These are phyloP conservation scores for Anseranas semipalmata DNA, from an alignment of 2,113 vertebrate genomes.

Conservation along the genomic window DNA sequence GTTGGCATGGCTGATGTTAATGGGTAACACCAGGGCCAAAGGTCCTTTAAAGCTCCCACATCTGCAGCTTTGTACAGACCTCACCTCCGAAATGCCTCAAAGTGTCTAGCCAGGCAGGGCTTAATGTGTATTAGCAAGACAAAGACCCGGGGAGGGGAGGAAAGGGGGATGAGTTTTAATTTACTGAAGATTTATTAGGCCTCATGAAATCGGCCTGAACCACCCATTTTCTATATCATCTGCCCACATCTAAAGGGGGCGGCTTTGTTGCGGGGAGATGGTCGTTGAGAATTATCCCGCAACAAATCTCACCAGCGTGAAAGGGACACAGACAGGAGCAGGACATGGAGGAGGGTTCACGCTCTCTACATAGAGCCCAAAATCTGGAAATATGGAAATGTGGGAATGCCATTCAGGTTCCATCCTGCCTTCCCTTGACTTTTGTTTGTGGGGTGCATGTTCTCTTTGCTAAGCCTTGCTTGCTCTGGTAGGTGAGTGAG, in stretches of 20 bases:
- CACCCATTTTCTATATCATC: conserved; percentile 81
- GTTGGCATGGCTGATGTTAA: conserved; percentile 70
- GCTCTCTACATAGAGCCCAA: conserved; percentile 24
- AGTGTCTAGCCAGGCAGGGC: conserved; percentile 82
- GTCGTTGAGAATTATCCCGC: conserved; percentile 77
- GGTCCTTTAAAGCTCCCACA: conserved; percentile 78
- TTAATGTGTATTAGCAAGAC: conserved; percentile 86
- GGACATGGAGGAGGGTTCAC: conserved; percentile 18
- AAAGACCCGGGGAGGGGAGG: conserved; percentile 71
- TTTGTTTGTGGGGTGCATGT: neutral
- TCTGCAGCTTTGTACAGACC: conserved; percentile 81
- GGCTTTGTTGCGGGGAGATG: conserved; percentile 73
- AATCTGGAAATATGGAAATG: conserved; percentile 65
- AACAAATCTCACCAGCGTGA: conserved; percentile 72
- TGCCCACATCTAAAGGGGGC: conserved; percentile 70
- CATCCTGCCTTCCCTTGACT: neutral
- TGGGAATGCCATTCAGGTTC: neutral
- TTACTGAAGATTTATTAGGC: conserved; percentile 87
- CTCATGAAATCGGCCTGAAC: conserved; percentile 80
- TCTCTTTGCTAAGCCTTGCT: neutral
- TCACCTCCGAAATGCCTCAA: conserved; percentile 80
- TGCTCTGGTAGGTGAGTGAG: neutral
- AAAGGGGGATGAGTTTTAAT: conserved; percentile 79
- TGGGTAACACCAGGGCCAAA: conserved; percentile 73
- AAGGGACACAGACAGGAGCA: conserved; percentile 35